phyloP scores from a whole-genome alignment of 1,140 invertebrate species.

The Diachasma alloeum region DNA sequence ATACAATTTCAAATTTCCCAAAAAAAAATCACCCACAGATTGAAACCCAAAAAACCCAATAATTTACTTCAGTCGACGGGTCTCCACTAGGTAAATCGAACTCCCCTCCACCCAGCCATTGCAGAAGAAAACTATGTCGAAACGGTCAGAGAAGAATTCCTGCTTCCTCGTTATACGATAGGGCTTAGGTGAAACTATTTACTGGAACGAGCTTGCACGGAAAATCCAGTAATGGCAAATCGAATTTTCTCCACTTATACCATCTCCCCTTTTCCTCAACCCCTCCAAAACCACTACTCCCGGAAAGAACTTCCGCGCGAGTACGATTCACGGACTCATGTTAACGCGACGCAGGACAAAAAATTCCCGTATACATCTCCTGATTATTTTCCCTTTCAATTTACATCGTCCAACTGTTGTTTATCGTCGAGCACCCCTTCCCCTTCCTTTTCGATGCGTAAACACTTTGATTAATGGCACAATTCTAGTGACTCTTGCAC shows the following conservation, averaged over 20 bases:
- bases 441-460: neutral
- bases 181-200: slow-evolving; percentile 23
- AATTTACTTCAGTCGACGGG: neutral
- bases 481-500: neutral
- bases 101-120: neutral
- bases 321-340: neutral
- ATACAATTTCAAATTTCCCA: no score
- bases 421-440: neutral
- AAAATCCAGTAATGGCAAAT: slow-evolving; percentile 19
- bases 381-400: neutral
- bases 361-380: neutral
- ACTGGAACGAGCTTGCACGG: slow-evolving; percentile 1
- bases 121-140: neutral
- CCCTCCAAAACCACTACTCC: neutral
- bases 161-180: neutral
- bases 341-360: neutral
- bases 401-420: neutral
- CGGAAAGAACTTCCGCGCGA: neutral
- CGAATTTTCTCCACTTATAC: slow-evolving; percentile 9
- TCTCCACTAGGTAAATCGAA: neutral
- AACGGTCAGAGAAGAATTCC: neutral
- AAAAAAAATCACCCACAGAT: no score
- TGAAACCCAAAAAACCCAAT: neutral
- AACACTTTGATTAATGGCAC: neutral
- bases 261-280: neutral